These are phyloP conservation scores for Helogale parvula DNA, from an alignment of 2,113 vertebrate species.

Conservation along the genomic window DNA sequence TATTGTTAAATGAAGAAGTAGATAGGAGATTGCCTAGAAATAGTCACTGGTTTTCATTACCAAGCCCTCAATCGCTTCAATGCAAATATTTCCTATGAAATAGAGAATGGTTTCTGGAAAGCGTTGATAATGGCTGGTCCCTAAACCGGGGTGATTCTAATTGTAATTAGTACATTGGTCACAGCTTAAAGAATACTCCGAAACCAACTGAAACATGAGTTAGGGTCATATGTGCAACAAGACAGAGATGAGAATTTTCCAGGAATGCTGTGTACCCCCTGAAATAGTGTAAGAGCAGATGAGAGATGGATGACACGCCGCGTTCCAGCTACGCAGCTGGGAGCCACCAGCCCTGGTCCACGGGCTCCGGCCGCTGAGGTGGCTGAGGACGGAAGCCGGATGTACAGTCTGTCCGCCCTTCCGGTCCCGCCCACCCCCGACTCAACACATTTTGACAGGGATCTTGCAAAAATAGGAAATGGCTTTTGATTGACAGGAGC, in stretches of 20 bases:
- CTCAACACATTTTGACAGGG: background rate
- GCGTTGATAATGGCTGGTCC: background rate
- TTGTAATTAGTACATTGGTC: background rate
- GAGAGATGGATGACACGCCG: background rate
- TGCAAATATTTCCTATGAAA: background rate
- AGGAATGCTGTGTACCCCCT: background rate
- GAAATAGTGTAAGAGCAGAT: background rate
- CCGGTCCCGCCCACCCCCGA: background rate
- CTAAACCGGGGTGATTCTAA: background rate
- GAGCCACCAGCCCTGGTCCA: background rate
- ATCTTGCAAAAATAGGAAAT: background rate
- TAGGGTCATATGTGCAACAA: background rate
- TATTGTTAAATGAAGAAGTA: background rate
- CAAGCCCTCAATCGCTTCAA: background rate
- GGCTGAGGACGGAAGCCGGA: background rate
- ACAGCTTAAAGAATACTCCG: background rate
- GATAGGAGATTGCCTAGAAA: background rate
- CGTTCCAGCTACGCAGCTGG: fast-evolving
- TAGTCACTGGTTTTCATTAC: background rate
- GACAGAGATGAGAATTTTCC: background rate
- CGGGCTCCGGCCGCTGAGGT: background rate
- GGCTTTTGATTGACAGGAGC: background rate
- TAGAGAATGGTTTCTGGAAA: background rate
- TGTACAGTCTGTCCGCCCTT: background rate
- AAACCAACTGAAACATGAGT: background rate